Conservation (phyloP, 2,888 invertebrate species). For the Pandemis cinnamomeana region DNA sequence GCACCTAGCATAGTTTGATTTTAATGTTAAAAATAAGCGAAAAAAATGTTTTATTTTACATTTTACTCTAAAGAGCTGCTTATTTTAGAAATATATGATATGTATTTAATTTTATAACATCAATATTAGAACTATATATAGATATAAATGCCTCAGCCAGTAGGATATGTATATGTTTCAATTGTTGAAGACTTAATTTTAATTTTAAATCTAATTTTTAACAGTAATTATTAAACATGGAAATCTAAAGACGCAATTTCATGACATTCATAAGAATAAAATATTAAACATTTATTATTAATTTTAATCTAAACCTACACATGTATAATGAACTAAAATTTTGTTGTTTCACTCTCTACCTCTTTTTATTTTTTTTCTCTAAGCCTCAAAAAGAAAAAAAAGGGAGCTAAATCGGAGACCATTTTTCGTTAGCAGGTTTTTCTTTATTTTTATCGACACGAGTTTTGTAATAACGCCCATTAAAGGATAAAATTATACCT, state of each 20-base stretch:
- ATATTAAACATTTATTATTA: conserved; percentile 58
- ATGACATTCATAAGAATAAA: conserved; percentile 68
- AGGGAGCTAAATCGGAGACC: conserved; percentile 65
- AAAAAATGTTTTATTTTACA: conserved; percentile 48
- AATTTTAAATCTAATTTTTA: conserved; percentile 57
- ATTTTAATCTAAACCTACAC: conserved; percentile 51
- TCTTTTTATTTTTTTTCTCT: conserved; percentile 56
- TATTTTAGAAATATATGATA: conserved; percentile 60
- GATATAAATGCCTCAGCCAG: conserved; percentile 84
- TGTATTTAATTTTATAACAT: conserved; percentile 64
- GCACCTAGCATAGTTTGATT: conserved; percentile 68
- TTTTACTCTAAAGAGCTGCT: conserved; percentile 45
- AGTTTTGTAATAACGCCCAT: conserved; percentile 40
- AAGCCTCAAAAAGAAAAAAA: conserved; percentile 63
- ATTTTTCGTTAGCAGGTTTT: conserved; percentile 69
- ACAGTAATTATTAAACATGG: conserved; percentile 68
- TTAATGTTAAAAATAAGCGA: conserved; percentile 53
- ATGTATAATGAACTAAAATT: conserved; percentile 55
- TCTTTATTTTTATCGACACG: conserved; percentile 51
- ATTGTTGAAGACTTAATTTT: conserved; percentile 72
- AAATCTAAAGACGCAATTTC: conserved; percentile 54
- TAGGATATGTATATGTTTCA: conserved; percentile 82
- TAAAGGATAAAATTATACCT: conserved; percentile 1
- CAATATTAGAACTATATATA: conserved; percentile 62
- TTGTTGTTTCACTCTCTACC: conserved; percentile 55